These are phyloP conservation scores for Stratiolaelaps scimitus DNA, from an alignment of 1,140 invertebrate species.

Conservation along the genomic window DNA sequence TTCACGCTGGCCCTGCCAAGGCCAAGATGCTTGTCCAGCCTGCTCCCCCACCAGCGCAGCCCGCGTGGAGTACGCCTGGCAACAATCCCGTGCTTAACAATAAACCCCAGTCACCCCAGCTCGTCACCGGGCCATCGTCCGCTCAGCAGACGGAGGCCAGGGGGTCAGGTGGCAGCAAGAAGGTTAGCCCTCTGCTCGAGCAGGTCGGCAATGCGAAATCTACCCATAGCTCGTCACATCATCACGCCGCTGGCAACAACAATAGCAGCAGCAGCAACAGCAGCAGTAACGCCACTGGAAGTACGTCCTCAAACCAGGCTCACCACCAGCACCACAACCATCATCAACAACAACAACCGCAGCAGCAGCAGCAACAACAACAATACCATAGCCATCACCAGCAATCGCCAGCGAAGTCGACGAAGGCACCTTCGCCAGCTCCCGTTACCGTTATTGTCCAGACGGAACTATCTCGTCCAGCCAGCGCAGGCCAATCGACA, in stretches of 20 bases:
- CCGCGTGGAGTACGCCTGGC: neutral
- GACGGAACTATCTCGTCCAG: neutral
- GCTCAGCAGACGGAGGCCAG: conserved; percentile 39
- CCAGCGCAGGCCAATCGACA: neutral
- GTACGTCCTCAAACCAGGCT: no score
- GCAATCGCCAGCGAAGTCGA: neutral
- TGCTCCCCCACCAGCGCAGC: conserved; percentile 29
- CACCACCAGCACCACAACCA: neutral
- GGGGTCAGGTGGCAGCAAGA: conserved; percentile 31
- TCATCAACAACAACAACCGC: conserved; percentile 17
- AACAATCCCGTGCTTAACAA: conserved; percentile 28
- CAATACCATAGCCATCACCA: no score
- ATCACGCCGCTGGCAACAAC: neutral
- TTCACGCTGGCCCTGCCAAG: conserved; percentile 32
- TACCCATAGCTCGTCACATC: neutral
- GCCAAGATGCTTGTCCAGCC: conserved; percentile 32
- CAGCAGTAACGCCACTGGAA: no score
- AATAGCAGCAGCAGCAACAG: neutral
- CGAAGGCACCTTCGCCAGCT: conserved; percentile 15
- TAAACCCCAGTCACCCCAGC: conserved; percentile 11
- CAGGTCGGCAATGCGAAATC: neutral
- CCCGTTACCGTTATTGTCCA: neutral
- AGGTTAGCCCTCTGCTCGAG: conserved; percentile 31
- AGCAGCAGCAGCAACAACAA: no score
- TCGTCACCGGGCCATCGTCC: conserved; percentile 38